Evolutionary conservation across 2,113 vertebrate species (phyloP).

Genomic region (Montifringilla adamsi): DNA sequence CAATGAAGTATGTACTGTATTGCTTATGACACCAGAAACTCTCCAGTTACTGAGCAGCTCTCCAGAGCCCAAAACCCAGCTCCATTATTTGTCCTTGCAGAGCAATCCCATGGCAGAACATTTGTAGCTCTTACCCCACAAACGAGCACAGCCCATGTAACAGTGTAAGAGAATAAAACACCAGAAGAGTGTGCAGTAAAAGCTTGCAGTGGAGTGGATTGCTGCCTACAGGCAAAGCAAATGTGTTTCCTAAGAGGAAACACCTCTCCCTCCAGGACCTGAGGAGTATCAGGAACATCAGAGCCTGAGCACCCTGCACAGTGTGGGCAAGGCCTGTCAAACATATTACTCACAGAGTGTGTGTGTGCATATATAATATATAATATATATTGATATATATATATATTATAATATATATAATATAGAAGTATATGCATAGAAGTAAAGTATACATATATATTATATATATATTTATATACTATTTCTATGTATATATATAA

Average conservation of each 20-base stretch:
- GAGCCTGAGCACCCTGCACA: neutral
- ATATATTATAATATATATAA: neutral
- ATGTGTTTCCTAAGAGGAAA: neutral
- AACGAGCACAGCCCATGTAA: neutral
- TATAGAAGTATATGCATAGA: neutral
- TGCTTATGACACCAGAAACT: neutral
- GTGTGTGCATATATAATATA: accelerated
- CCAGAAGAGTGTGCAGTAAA: neutral
- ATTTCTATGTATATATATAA: neutral
- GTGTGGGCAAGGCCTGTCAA: neutral
- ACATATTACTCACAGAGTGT: neutral
- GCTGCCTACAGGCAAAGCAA: neutral
- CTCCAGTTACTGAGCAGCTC: neutral
- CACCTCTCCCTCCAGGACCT: neutral
- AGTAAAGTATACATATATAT: neutral
- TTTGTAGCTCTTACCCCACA: neutral
- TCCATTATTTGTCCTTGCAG: neutral
- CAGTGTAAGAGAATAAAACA: neutral
- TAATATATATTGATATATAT: neutral
- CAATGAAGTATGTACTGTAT: neutral
- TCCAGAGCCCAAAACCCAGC: neutral
- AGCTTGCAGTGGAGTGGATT: neutral
- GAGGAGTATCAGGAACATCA: neutral
- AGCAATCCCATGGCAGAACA: neutral
- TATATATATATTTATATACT: neutral